These are phyloP conservation scores for Chrosomus eos DNA, from an alignment of 2,797 vertebrate genomes.

Conservation along the genomic window DNA sequence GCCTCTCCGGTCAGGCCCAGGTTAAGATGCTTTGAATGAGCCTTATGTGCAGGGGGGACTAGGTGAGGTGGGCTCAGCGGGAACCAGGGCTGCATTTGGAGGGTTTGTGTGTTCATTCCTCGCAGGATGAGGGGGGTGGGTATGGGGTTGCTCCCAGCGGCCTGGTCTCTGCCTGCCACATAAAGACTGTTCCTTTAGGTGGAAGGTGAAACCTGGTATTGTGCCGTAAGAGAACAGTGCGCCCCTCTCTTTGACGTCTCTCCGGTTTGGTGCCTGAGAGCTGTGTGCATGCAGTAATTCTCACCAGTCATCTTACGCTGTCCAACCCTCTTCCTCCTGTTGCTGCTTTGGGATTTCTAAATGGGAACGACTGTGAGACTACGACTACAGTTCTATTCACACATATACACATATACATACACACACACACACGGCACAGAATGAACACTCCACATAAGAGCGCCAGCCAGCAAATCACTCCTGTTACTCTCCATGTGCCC, in stretches of 20 bases:
- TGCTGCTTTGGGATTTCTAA: conserved; percentile 89
- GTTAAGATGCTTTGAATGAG: conserved; percentile 88
- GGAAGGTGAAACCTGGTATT: conserved; percentile 77
- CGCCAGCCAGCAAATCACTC: conserved; percentile 17
- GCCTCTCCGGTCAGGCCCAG: conserved; percentile 70
- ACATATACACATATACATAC: conserved; percentile 48
- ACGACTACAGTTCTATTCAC: conserved; percentile 58
- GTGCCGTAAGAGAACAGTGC: conserved; percentile 82
- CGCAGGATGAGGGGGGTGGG: neutral
- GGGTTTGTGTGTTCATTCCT: conserved; percentile 20
- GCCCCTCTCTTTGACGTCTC: conserved; percentile 49
- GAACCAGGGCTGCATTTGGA: conserved; percentile 12
- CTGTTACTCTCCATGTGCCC: conserved; percentile 6
- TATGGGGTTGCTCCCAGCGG: conserved; percentile 11
- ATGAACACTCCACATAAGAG: conserved; percentile 48
- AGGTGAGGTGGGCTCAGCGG: conserved; percentile 45
- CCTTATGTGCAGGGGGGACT: conserved; percentile 87
- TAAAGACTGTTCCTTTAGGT: conserved; percentile 79
- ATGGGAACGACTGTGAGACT: conserved; percentile 66
- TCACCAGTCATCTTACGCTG: conserved; percentile 86
- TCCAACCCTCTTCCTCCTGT: conserved; percentile 81
- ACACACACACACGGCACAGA: conserved; percentile 9
- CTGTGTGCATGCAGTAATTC: conserved; percentile 86
- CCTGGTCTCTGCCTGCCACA: conserved; percentile 84
- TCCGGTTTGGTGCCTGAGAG: conserved; percentile 75